Evolutionary conservation across 2,888 invertebrate genomes (phyloP).

Genomic region (Teleiodes luculella): DNA sequence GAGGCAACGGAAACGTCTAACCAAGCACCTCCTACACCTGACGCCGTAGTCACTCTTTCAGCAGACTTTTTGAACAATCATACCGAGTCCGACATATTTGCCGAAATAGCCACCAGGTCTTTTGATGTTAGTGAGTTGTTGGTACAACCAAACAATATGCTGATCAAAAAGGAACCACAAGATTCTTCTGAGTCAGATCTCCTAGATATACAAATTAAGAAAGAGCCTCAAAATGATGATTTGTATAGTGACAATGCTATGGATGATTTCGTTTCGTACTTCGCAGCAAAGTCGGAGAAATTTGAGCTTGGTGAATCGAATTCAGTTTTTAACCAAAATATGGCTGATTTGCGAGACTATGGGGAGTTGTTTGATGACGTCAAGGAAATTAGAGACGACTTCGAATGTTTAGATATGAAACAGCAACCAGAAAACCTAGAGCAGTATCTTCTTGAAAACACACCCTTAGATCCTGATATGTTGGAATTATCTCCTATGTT

Average conservation of each 20-base stretch:
- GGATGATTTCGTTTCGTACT: constrained; percentile 66
- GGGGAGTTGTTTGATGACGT: constrained; percentile 60
- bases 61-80: constrained; percentile 56
- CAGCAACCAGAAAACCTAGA: constrained; percentile 62
- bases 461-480: constrained; percentile 60
- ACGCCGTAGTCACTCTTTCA: constrained; percentile 64
- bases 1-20: background rate
- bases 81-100: constrained; percentile 60
- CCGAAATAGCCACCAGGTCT: constrained; percentile 60
- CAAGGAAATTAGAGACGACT: constrained; percentile 57
- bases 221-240: constrained; percentile 53
- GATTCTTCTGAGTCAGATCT: constrained; percentile 30
- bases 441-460: constrained; percentile 66
- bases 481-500: constrained; percentile 64
- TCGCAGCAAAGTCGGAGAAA: constrained; percentile 54
- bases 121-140: constrained; percentile 72
- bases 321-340: constrained; percentile 77
- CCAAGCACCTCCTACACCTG: constrained; percentile 33
- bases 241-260: constrained; percentile 69
- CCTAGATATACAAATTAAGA: constrained; percentile 52
- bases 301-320: constrained; percentile 54
- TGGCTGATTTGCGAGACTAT: constrained; percentile 79
- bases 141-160: constrained; percentile 53
- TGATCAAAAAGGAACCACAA: constrained; percentile 58
- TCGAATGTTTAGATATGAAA: constrained; percentile 64